phyloP scores from a whole-genome alignment of 2,888 invertebrate species.

The Polydrusus pterygomalis region DNA sequence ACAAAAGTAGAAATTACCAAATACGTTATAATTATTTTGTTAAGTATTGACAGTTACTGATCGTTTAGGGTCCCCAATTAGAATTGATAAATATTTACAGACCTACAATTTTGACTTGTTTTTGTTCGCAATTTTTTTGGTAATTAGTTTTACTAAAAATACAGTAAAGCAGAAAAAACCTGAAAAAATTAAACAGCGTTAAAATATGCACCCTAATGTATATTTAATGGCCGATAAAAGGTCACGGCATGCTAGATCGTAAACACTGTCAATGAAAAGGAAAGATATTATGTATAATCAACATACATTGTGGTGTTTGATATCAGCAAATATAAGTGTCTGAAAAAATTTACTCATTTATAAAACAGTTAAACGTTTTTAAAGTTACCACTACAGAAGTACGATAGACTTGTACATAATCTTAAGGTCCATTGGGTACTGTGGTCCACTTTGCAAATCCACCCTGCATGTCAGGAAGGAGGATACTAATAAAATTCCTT shows the following conservation, averaged over 20 bases:
- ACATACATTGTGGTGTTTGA: neutral
- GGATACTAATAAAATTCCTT: too few relatives aligned
- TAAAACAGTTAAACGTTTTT: neutral
- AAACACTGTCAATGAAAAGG: slow-evolving; percentile 8
- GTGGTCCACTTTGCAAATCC: too few relatives aligned
- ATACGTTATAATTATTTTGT: too few relatives aligned
- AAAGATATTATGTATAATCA: neutral
- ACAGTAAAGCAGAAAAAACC: neutral
- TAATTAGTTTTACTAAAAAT: neutral
- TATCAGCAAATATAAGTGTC: neutral
- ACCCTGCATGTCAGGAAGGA: too few relatives aligned
- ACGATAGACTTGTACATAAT: too few relatives aligned
- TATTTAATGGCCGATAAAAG: slow-evolving; percentile 6
- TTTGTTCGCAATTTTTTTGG: neutral
- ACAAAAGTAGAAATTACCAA: too few relatives aligned
- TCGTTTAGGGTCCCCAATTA: too few relatives aligned
- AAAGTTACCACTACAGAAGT: too few relatives aligned
- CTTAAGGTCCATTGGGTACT: too few relatives aligned
- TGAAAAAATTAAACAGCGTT: slow-evolving; percentile 8
- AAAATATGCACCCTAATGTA: slow-evolving; percentile 11
- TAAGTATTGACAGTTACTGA: too few relatives aligned
- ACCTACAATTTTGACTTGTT: neutral
- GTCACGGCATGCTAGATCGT: slow-evolving; percentile 11
- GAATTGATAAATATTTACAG: too few relatives aligned
- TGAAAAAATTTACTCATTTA: neutral